These are phyloP conservation scores for Sepiola atlantica DNA, from an alignment of 2,888 invertebrate species.

Conservation along the genomic window DNA sequence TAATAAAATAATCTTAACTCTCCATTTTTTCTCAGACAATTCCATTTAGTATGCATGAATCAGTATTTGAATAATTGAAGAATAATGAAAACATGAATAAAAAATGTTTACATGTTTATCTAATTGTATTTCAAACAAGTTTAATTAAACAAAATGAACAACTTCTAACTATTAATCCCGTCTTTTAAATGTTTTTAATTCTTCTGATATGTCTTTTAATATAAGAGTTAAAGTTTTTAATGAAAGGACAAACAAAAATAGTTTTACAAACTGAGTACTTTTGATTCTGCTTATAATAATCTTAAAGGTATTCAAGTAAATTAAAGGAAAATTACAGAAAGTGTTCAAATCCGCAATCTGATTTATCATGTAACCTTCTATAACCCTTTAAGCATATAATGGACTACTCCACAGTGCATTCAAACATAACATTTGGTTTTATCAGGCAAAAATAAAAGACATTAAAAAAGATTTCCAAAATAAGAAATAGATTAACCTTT, in stretches of 20 bases:
- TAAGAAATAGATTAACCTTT: not conserved
- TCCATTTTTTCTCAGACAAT: not conserved
- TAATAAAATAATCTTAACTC: not conserved
- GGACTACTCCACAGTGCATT: not conserved
- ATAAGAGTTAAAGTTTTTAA: too few species aligned
- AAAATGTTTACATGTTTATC: not conserved
- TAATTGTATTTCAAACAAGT: not conserved
- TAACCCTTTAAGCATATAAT: not conserved
- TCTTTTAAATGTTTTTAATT: too few species aligned
- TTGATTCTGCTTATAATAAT: too few species aligned
- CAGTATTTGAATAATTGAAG: not conserved
- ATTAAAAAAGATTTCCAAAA: not conserved
- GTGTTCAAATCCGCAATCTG: too few species aligned
- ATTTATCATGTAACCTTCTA: not conserved
- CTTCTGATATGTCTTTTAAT: too few species aligned
- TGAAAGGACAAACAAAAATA: too few species aligned
- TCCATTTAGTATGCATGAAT: not conserved
- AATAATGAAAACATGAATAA: not conserved
- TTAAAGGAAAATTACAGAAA: too few species aligned
- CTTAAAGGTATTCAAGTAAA: too few species aligned
- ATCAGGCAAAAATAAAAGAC: not conserved
- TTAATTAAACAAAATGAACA: too few species aligned
- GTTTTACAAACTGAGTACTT: too few species aligned
- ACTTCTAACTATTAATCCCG: too few species aligned
- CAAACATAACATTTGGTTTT: not conserved